Percentiles rank a stretch among this genome's conserved stretches.
Conservation (phyloP, 2,113 vertebrate genomes). For the Engystomops pustulosus region DNA sequence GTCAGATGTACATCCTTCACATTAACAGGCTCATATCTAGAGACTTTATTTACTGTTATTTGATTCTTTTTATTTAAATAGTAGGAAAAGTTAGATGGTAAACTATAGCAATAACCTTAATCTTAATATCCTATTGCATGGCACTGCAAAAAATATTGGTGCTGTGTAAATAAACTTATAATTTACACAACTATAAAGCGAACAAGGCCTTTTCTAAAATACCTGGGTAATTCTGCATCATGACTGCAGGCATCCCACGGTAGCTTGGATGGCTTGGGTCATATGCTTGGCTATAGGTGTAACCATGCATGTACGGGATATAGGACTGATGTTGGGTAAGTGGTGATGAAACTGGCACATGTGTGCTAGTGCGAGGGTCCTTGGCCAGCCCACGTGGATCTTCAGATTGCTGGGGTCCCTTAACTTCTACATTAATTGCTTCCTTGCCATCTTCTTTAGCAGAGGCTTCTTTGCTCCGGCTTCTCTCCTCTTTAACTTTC, state of each 20-base stretch:
- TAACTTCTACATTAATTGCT: slow-evolving; percentile 79
- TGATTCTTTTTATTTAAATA: too few relatives aligned
- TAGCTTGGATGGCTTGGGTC: slow-evolving; percentile 97
- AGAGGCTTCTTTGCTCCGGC: slow-evolving; percentile 83
- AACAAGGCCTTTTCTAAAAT: too few relatives aligned
- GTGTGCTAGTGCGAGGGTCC: slow-evolving; percentile 88
- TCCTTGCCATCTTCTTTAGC: slow-evolving; percentile 93
- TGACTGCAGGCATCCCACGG: slow-evolving; percentile 93
- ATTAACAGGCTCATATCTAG: too few relatives aligned
- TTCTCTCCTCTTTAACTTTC: slow-evolving; percentile 93
- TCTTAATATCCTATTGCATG: too few relatives aligned
- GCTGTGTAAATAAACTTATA: too few relatives aligned
- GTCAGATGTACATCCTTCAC: too few relatives aligned
- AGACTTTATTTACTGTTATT: too few relatives aligned
- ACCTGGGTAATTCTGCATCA: slow-evolving; percentile 99
- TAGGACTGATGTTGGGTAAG: slow-evolving; percentile 96
- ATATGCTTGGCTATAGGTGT: slow-evolving; percentile 95
- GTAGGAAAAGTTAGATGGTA: too few relatives aligned
- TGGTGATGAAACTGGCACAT: slow-evolving; percentile 92
- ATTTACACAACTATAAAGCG: too few relatives aligned
- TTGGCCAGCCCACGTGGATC: slow-evolving; percentile 88
- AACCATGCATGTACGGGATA: slow-evolving; percentile 98
- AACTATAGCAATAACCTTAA: too few relatives aligned
- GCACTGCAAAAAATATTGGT: too few relatives aligned
- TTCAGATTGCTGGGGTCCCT: slow-evolving; percentile 75